Conservation (phyloP, 2,113 vertebrate genomes). For the Tapirus terrestris region DNA sequence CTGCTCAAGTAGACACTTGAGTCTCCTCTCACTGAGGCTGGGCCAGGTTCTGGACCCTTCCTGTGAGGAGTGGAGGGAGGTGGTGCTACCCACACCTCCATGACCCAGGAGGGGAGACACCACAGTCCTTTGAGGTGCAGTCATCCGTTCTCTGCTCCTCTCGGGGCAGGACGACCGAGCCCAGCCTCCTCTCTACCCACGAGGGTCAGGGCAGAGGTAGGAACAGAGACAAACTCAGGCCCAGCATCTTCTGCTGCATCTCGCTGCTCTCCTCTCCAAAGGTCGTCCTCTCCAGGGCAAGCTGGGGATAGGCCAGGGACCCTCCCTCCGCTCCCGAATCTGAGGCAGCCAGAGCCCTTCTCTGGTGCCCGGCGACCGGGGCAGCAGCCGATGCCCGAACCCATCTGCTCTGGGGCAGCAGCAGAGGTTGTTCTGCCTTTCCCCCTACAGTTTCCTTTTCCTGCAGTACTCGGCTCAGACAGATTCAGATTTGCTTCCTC, state of each 20-base stretch:
- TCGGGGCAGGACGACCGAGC: background rate
- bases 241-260: background rate
- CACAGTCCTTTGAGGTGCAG: background rate
- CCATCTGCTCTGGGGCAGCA: background rate
- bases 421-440: background rate
- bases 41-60: background rate
- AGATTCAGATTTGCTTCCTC: background rate
- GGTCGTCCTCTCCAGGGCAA: background rate
- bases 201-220: background rate
- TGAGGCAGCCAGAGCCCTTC: background rate
- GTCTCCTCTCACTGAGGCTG: background rate
- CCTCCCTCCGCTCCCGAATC: background rate
- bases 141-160: background rate
- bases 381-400: background rate
- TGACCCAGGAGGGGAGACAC: background rate
- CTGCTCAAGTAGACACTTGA: too few relatives aligned
- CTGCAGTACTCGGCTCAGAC: background rate
- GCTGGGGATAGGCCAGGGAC: fast-evolving
- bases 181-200: background rate
- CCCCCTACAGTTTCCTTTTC: background rate
- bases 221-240: background rate
- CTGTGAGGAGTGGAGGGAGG: background rate
- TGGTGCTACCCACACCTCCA: fast-evolving
- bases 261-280: background rate
- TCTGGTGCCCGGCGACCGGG: background rate